A percentile compares a stretch with the other conserved stretches of the same genome.
Conservation (phyloP, 2,888 invertebrate species). For the Limnephilus marmoratus region DNA sequence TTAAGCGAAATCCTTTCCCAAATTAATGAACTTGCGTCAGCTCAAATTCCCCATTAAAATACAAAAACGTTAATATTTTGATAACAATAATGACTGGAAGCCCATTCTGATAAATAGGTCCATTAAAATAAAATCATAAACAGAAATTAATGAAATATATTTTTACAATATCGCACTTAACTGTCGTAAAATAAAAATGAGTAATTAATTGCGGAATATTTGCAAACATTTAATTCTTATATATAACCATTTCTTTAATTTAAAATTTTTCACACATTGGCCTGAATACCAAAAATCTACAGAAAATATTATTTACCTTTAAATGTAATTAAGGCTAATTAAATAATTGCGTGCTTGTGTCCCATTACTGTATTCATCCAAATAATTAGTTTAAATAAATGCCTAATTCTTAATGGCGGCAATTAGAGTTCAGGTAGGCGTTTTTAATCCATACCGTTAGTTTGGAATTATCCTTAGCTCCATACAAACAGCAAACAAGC, state of each 20-base stretch:
- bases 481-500: conserved; percentile 9
- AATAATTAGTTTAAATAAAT: conserved; percentile 35
- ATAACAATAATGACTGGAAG: background rate
- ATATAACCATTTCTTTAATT: background rate
- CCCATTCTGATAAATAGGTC: background rate
- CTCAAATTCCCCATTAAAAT: background rate
- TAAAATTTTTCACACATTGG: background rate
- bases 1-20: background rate
- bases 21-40: background rate
- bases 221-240: background rate
- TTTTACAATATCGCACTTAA: background rate
- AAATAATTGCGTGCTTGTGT: conserved; percentile 32
- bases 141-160: background rate
- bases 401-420: conserved; percentile 20
- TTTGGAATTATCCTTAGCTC: conserved; percentile 7
- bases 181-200: conserved; percentile 1
- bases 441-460: conserved; percentile 35
- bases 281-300: background rate
- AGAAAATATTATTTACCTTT: background rate
- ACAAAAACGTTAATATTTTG: background rate
- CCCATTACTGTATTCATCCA: conserved; percentile 4
- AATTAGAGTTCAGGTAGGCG: conserved; percentile 24
- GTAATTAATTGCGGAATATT: conserved; percentile 5
- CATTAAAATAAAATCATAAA: background rate
- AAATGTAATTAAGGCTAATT: conserved; percentile 25